Evolutionary conservation across 2,113 vertebrate species (phyloP), one percentile per base, ranked within the genome.

Genomic region (Trematomus loennbergii): DNA sequence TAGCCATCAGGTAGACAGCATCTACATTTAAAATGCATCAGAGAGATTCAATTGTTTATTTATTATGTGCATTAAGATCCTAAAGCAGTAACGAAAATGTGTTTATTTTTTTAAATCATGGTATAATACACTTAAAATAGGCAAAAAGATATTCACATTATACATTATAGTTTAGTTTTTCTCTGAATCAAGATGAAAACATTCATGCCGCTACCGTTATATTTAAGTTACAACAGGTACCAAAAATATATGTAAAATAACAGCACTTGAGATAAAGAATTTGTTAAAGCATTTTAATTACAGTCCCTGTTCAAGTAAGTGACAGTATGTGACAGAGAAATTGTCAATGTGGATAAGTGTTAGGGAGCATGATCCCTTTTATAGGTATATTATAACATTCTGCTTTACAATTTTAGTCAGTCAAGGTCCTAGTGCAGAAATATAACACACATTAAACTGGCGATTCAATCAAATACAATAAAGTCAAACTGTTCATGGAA

Each of bases 1-100:
- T 87, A 81, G 77, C 69, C 86, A 87, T 81, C 88, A 87, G 70
- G 72, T 85, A 72, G 64, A 83, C 72, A 59, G 55, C 54, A 50
- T 59, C 55, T 49, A 50, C 62, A 78, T 83, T 78, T 67, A 78
- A 67, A 85, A 69, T 60, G 73, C 78, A 83, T 81, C 74, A 22
- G 46, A 68, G 12, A 45, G 18, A 50, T 48, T 22, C 48, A 73
- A 73, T 58, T 3, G 45, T 45, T 74, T 52, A 33, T 74, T 68
- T 18, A n/a, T 18, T 29, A 12, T 49, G 12, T 67, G 58, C 67
- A 70, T 82, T 62, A 72, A 52, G 52, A 68, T 36, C 13, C 29
- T 55, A 20, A 74, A 18, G 22, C 43, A 43, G 16, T 46, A 36
- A 72, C 11, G 63, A 43, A 57, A 25, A 58, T 4, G 10, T 70